A percentile compares a stretch with the other conserved stretches of the same genome.
Conservation (phyloP, 2,113 vertebrate genomes). For the Amia ocellicauda region DNA sequence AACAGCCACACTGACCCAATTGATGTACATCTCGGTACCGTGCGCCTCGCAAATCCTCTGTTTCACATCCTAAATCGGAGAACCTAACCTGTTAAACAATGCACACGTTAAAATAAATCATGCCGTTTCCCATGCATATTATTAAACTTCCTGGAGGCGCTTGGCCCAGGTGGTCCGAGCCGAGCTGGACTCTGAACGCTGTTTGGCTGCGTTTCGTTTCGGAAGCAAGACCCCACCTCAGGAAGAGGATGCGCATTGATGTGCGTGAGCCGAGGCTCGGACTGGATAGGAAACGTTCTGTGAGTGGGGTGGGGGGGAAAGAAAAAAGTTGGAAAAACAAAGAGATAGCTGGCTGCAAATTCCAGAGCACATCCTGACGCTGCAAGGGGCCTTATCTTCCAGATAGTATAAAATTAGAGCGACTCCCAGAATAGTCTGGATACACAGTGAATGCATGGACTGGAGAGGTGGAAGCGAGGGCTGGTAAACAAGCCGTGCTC, state of each 20-base stretch:
- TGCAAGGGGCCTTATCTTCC: conserved; percentile 62
- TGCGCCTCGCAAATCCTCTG: too few relatives aligned
- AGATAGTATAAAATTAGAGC: conserved; percentile 59
- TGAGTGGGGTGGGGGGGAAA: conserved; percentile 19
- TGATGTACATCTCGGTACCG: too few relatives aligned
- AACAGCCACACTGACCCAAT: too few relatives aligned
- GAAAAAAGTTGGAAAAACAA: conserved; percentile 60
- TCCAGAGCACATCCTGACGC: conserved; percentile 70
- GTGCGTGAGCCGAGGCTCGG: conserved; percentile 58
- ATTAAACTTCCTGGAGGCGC: too few relatives aligned
- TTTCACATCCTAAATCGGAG: too few relatives aligned
- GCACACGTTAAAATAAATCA: too few relatives aligned
- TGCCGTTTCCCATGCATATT: too few relatives aligned
- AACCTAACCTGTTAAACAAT: too few relatives aligned
- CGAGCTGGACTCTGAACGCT: background rate
- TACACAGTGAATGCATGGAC: conserved; percentile 30
- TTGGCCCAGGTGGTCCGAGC: too few relatives aligned
- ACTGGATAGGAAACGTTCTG: conserved; percentile 58
- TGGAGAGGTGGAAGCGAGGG: too few relatives aligned
- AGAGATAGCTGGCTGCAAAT: conserved; percentile 65
- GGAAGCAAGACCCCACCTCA: conserved; percentile 71
- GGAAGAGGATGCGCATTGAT: conserved; percentile 75
- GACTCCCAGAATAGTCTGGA: conserved; percentile 63
- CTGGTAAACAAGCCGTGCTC: too few relatives aligned
- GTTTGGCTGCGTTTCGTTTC: conserved; percentile 39